phyloP scores from a whole-genome alignment of 1,140 invertebrate genomes.

The Globodera rostochiensis region DNA sequence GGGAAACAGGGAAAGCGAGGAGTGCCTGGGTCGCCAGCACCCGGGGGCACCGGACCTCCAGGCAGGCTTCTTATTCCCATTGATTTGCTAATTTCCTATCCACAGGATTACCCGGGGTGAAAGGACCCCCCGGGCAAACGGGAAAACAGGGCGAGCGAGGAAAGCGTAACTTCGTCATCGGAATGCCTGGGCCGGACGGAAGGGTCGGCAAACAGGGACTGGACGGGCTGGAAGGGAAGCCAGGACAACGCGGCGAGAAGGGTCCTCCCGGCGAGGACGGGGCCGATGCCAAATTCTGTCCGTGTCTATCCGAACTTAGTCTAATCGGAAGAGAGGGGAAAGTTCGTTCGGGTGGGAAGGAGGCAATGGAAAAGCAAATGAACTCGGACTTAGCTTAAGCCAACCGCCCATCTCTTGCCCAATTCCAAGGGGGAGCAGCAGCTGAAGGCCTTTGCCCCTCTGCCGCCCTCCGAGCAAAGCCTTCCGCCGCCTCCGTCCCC shows the following conservation, averaged over 20 bases:
- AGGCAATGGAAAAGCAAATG: conserved; percentile 18
- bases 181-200: conserved; percentile 40
- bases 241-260: conserved; percentile 34
- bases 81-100: neutral
- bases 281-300: conserved; percentile 46
- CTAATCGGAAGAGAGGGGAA: neutral
- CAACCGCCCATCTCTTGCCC: neutral
- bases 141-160: conserved; percentile 45
- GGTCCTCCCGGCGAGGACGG: conserved; percentile 36
- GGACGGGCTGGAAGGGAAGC: conserved; percentile 45
- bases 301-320: conserved; percentile 41
- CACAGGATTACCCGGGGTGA: conserved; percentile 1
- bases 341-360: neutral
- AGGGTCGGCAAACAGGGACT: conserved; percentile 40
- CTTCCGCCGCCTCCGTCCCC: neutral
- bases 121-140: conserved; percentile 30
- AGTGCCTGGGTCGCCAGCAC: conserved; percentile 32
- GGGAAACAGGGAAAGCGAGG: conserved; percentile 45
- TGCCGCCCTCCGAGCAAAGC: neutral
- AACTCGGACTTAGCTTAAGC: conserved; percentile 10
- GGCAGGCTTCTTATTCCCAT: neutral
- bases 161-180: conserved; percentile 40
- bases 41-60: conserved; percentile 36
- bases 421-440: conserved; percentile 3
- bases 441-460: conserved; percentile 8